Percentiles rank a stretch among this genome's conserved stretches.
Conservation (phyloP, 2,888 invertebrate species). For the Cantharis rufa region DNA sequence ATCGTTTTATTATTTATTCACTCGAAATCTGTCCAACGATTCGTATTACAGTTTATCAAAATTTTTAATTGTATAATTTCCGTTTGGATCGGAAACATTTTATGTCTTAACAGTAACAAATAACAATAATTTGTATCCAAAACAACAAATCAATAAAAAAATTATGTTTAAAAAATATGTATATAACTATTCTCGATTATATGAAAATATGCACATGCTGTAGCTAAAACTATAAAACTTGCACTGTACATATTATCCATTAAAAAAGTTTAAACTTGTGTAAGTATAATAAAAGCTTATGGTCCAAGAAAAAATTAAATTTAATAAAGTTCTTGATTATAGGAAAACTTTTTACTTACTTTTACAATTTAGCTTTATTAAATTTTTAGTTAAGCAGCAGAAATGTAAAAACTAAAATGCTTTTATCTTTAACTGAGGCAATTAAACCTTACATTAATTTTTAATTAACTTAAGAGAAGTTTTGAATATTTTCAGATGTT, state of each 20-base stretch:
- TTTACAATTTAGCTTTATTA: neutral
- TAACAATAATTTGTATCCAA: no score
- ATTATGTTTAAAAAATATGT: no score
- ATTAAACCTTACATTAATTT: neutral
- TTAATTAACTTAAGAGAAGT: neutral
- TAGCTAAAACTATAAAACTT: neutral
- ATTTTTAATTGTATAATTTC: no score
- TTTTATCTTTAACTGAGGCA: neutral
- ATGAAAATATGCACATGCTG: neutral
- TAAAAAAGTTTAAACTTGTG: neutral
- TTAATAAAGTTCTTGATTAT: neutral
- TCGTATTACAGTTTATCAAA: no score
- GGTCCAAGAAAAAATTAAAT: neutral
- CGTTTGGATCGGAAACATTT: no score
- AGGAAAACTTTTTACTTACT: neutral
- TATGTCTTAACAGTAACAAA: no score
- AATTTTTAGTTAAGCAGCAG: neutral
- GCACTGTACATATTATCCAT: neutral
- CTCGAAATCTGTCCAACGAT: no score
- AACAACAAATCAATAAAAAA: no score
- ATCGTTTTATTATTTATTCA: no score
- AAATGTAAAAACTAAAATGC: neutral
- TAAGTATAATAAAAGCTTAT: neutral
- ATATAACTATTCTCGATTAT: no score
- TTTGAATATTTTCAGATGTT: neutral